Percentiles rank a stretch among this genome's conserved stretches.
phyloP scores from a whole-genome alignment of 2,888 invertebrate genomes.

The Leptothorax acervorum region DNA sequence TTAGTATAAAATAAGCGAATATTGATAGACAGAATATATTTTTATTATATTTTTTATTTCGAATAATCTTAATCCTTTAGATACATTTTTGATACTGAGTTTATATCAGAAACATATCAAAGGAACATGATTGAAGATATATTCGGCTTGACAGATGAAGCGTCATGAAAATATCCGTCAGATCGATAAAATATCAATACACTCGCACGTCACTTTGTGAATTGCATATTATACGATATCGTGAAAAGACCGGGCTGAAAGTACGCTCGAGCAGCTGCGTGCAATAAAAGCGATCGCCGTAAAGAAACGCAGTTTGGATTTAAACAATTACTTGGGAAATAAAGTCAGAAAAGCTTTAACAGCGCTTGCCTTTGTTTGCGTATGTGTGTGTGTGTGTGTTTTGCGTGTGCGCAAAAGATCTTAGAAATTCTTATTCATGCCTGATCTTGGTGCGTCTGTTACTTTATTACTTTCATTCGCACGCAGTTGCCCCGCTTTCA shows the following conservation, averaged over 20 bases:
- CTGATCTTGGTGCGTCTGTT: slow-evolving; percentile 62
- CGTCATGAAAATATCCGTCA: slow-evolving; percentile 39
- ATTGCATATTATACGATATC: slow-evolving; percentile 51
- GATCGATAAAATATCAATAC: slow-evolving; percentile 55
- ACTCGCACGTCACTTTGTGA: slow-evolving; percentile 51
- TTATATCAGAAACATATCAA: not conserved
- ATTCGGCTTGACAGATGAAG: slow-evolving; percentile 48
- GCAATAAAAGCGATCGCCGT: slow-evolving; percentile 53
- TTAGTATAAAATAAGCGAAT: not conserved
- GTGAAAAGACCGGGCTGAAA: slow-evolving; percentile 10
- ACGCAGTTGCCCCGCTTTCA: slow-evolving; percentile 33
- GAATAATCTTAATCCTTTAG: not conserved
- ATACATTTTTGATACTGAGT: not conserved
- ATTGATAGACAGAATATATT: not conserved
- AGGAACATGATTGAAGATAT: not conserved
- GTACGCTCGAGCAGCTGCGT: slow-evolving; percentile 51
- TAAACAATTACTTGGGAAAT: slow-evolving; percentile 60
- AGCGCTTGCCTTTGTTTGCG: not conserved
- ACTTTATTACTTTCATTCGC: slow-evolving; percentile 61
- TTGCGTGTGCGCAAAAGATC: not conserved
- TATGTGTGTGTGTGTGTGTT: not conserved
- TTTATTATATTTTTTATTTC: not conserved
- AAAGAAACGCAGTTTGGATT: slow-evolving; percentile 61
- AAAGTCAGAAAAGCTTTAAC: slow-evolving; percentile 44
- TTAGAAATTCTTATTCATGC: slow-evolving; percentile 60